A percentile compares a stretch with the other conserved stretches of the same genome.
Conservation (phyloP, 2,113 vertebrate genomes). For the Etheostoma spectabile region DNA sequence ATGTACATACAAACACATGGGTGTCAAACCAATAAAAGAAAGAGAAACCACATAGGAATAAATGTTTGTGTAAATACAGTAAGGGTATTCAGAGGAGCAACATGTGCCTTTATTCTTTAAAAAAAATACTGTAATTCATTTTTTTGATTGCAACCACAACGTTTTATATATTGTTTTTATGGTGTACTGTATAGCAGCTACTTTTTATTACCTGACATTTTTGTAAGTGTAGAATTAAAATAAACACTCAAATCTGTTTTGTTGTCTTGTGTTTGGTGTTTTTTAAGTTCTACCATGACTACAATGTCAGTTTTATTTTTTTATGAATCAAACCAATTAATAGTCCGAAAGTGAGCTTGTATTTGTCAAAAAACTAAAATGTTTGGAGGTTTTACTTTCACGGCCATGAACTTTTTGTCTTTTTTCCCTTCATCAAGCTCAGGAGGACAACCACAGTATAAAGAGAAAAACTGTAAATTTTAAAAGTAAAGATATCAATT, state of each 20-base stretch:
- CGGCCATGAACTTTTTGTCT: no score
- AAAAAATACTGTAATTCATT: conserved; percentile 53
- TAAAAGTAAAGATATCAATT: neutral
- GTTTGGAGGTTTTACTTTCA: no score
- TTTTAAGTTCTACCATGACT: neutral
- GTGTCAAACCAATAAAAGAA: conserved; percentile 39
- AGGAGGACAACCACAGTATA: no score
- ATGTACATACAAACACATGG: conserved; percentile 48
- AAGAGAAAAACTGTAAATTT: no score
- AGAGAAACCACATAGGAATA: conserved; percentile 10
- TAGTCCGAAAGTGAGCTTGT: no score
- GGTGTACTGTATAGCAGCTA: conserved; percentile 75
- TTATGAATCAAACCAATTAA: neutral
- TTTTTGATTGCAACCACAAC: conserved; percentile 66
- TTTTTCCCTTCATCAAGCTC: no score
- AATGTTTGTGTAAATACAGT: conserved; percentile 60
- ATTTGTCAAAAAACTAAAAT: no score
- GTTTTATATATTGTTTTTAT: conserved; percentile 80
- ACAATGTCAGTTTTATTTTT: neutral
- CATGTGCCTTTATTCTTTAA: conserved; percentile 76
- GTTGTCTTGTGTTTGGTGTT: conserved; percentile 15
- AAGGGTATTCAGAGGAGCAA: conserved; percentile 49
- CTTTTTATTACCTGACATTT: conserved; percentile 79
- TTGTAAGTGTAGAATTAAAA: conserved; percentile 79
- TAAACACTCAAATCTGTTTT: conserved; percentile 54